Conservation (phyloP, 2,113 vertebrate genomes). For the Chionis minor region DNA sequence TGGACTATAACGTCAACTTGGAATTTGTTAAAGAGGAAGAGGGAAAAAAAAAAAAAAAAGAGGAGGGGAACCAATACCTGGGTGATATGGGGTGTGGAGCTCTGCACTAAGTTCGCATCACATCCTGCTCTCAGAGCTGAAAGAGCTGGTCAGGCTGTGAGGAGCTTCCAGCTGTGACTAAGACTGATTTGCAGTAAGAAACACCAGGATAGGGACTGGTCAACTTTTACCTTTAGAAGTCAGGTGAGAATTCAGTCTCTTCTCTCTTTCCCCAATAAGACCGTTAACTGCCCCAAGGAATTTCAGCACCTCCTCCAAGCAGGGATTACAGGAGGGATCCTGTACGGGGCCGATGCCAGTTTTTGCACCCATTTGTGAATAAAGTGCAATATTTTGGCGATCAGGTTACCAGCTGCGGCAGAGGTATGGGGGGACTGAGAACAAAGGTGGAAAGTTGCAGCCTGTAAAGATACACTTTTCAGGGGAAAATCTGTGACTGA, state of each 20-base stretch:
- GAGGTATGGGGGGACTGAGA: neutral
- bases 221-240: neutral
- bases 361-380: neutral
- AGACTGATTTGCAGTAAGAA: neutral
- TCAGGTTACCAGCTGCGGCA: neutral
- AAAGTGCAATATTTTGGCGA: neutral
- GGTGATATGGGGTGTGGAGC: rapidly evolving
- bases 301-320: neutral
- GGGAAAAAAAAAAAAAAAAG: no score
- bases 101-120: neutral
- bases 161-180: neutral
- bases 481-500: neutral
- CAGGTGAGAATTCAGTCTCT: neutral
- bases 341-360: neutral
- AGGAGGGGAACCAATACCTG: neutral
- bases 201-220: neutral
- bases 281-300: neutral
- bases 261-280: neutral
- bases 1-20: neutral
- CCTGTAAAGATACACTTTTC: neutral
- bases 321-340: neutral
- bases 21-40: neutral
- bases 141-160: neutral
- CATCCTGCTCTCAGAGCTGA: neutral
- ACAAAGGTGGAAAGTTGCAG: neutral